Evolutionary conservation across 2,888 invertebrate species (phyloP).

Genomic region (Hoplodrina blanda): DNA sequence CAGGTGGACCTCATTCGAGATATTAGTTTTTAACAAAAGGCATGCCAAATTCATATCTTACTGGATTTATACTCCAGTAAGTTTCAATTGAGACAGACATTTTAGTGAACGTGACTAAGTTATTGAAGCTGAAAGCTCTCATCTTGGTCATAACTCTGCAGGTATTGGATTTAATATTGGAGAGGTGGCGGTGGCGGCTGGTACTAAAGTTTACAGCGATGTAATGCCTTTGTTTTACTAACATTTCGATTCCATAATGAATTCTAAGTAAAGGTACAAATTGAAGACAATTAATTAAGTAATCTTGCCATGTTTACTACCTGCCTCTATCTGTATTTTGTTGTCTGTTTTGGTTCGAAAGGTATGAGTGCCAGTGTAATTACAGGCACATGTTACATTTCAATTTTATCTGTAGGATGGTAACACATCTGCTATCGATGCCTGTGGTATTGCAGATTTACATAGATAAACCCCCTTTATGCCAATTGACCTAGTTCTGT

Average conservation of each 20-base stretch:
- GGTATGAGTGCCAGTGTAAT: no score
- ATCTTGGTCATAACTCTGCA: slow-evolving; percentile 26
- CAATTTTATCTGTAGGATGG: no score
- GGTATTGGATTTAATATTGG: slow-evolving; percentile 49
- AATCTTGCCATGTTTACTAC: not conserved
- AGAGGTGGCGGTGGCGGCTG: not conserved
- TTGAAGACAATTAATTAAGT: not conserved
- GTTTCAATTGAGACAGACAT: slow-evolving; percentile 39
- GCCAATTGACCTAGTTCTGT: no score
- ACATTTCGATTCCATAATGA: not conserved
- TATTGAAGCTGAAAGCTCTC: slow-evolving; percentile 47
- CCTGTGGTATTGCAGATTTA: no score
- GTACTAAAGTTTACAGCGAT: slow-evolving; percentile 6
- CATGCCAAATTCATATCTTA: slow-evolving; percentile 21
- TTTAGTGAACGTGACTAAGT: slow-evolving; percentile 31
- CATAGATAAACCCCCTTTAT: no score
- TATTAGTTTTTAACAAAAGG: slow-evolving; percentile 50
- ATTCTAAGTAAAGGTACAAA: not conserved
- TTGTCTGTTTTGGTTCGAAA: no score
- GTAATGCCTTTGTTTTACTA: not conserved
- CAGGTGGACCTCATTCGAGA: slow-evolving; percentile 27
- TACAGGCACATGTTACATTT: no score
- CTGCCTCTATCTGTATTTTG: no score
- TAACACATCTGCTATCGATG: no score
- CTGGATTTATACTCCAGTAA: slow-evolving; percentile 56